Conservation (phyloP, 2,113 vertebrate genomes). For the Spermophilus dauricus region DNA sequence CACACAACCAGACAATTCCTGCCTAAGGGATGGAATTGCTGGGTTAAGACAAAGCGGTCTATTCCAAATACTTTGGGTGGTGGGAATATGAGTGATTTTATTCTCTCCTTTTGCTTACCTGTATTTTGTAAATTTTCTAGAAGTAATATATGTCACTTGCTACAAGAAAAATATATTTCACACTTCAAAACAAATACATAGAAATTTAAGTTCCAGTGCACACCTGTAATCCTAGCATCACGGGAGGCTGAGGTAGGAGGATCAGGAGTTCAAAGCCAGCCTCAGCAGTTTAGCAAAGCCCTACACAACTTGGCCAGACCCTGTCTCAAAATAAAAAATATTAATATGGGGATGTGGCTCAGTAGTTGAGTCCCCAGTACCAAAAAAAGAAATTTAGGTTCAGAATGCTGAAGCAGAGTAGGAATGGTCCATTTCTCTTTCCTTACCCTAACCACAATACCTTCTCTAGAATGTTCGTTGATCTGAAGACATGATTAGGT, state of each 20-base stretch:
- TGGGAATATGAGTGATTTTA: not conserved
- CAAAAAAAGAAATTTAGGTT: not conserved
- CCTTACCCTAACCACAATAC: not conserved
- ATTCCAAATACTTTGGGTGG: not conserved
- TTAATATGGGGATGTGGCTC: too few relatives aligned
- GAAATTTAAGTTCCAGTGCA: not conserved
- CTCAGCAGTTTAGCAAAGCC: too few relatives aligned
- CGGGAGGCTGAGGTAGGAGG: too few relatives aligned
- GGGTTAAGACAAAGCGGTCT: not conserved
- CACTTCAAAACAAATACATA: conserved; percentile 8
- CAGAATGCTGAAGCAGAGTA: not conserved
- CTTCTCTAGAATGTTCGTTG: not conserved
- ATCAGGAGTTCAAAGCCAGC: too few relatives aligned
- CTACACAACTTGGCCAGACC: too few relatives aligned
- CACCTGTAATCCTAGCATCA: too few relatives aligned
- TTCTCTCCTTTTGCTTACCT: not conserved
- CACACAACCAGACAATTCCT: not conserved
- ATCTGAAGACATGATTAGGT: not conserved
- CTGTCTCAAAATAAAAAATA: too few relatives aligned
- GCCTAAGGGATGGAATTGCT: not conserved
- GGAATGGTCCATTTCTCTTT: not conserved
- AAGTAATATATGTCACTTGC: not conserved
- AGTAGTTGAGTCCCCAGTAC: too few relatives aligned
- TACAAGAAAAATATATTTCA: not conserved
- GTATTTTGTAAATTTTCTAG: not conserved